Evolutionary conservation across 2,113 vertebrate genomes (phyloP).

Genomic region (Brachyhypopomus gauderio): DNA sequence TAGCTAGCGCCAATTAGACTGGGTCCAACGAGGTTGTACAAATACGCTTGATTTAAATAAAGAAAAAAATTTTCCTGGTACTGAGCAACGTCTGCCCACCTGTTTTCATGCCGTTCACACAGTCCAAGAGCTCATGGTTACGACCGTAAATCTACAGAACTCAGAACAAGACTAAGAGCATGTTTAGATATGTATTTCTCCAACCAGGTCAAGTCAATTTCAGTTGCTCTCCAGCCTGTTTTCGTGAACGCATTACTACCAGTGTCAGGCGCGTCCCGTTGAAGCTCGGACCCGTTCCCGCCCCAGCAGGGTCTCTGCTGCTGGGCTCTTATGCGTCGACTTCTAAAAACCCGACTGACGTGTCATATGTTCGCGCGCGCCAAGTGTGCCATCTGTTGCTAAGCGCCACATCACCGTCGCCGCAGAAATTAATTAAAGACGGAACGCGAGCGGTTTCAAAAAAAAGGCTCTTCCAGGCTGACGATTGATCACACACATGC

Average conservation of each 20-base stretch:
- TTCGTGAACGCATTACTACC: not conserved
- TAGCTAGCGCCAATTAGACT: not conserved
- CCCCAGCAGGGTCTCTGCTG: constrained; percentile 3
- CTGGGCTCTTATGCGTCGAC: constrained; percentile 39
- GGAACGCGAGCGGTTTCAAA: constrained; percentile 6
- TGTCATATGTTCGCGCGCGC: constrained; percentile 13
- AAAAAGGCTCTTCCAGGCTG: constrained; percentile 36
- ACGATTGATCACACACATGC: constrained; percentile 15
- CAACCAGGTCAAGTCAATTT: not conserved
- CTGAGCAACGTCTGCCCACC: no score
- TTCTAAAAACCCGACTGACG: constrained; percentile 21
- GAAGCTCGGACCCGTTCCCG: not conserved
- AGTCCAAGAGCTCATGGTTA: not conserved
- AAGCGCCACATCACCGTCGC: constrained; percentile 50
- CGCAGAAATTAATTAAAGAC: constrained; percentile 42
- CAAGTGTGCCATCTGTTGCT: constrained; percentile 54
- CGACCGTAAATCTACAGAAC: not conserved
- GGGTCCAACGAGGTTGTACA: not conserved
- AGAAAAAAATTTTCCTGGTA: not conserved
- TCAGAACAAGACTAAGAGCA: not conserved
- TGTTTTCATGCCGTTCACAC: no score
- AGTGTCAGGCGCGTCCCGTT: not conserved
- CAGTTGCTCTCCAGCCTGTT: not conserved
- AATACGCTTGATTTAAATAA: not conserved
- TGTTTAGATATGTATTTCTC: not conserved